phyloP scores from a whole-genome alignment of 30 jellyfish, hydroid and myxozoan species.

The Euphysa ruthae region DNA sequence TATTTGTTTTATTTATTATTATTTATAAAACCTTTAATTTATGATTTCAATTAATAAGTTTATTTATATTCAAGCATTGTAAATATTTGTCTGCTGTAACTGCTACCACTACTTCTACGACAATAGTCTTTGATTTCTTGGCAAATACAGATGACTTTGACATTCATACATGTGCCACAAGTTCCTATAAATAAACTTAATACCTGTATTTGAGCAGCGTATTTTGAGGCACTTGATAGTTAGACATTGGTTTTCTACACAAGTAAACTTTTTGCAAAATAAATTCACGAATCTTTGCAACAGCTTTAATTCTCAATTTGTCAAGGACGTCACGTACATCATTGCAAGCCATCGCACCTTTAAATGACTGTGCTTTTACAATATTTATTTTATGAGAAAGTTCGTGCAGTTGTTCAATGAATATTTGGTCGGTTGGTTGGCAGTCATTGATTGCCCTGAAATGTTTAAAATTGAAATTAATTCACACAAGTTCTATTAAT shows the following conservation, averaged over 20 bases:
- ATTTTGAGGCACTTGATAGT: conserved; percentile 87
- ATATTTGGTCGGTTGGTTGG: conserved; percentile 80
- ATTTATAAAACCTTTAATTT: no score
- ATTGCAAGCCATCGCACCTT: conserved; percentile 94
- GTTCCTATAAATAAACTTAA: no score
- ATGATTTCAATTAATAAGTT: no score
- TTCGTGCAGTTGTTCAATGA: conserved; percentile 88
- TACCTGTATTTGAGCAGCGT: conserved; percentile 89
- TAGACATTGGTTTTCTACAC: conserved; percentile 94
- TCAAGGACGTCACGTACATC: conserved; percentile 90
- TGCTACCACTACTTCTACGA: no score
- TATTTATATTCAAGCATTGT: no score
- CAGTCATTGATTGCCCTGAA: conserved; percentile 77
- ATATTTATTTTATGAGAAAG: conserved; percentile 79
- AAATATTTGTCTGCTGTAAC: no score
- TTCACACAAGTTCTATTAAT: no score
- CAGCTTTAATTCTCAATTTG: conserved; percentile 79
- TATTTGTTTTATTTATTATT: no score
- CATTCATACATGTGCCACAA: no score
- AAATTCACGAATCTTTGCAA: conserved; percentile 73
- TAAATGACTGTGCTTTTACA: conserved; percentile 70
- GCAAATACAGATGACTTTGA: no score
- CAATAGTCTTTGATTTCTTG: no score
- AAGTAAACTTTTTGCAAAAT: conserved; percentile 72
- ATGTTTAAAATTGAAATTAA: no score